Base-by-base conservation (phyloP, 1,140 invertebrate species). In the Ostrea edulis region DNA sequence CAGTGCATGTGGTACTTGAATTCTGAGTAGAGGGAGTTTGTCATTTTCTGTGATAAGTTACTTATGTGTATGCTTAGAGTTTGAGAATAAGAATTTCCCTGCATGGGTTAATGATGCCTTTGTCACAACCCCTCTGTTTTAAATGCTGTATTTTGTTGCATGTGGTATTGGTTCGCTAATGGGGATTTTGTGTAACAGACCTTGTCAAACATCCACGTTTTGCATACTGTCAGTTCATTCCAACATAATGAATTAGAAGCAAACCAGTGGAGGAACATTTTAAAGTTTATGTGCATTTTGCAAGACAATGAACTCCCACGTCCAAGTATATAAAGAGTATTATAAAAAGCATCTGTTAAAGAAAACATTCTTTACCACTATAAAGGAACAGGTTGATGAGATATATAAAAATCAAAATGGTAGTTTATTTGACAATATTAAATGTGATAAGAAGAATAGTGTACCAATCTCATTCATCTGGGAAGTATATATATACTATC, bases 401-500 rank as follows among this genome's bases (percentile, higher is more conserved):
- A 58, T 12, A 58, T 20, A 12, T 12, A 44, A n/a, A 20, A 62
- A 35, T 29, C 44, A 35, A 81, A 8, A 81, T 35, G 25, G 44
- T 14, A 22, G n/a, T 77, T 81, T 51, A 8, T 22, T 22, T 51
- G n/a, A 11, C 71, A 22, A 25, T 14, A 20, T n/a, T 77, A 2
- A 20, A 44, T 22, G 35, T 29, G 71, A 4, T 77, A 5, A 44
- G 8, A 12, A 81, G 17, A 22, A 25, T 29, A 12, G 22, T 22
- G 20, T 35, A 14, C 11, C 9, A 35, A 35, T 0, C 22, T 25
- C 29, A 77, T 35, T 77, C 20, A 83, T 83, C n/a, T 58, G 54
- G n/a, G 17, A 58, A 54, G n/a, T 83, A 17, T 44, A 83, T 44
- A 83, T 8, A 81, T 52, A 52, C 53, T 85, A 58, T 35, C 55